Percentiles rank a stretch among this genome's conserved stretches.
phyloP scores from a whole-genome alignment of 1,140 invertebrate genomes.

The Lepeophtheirus salmonis region DNA sequence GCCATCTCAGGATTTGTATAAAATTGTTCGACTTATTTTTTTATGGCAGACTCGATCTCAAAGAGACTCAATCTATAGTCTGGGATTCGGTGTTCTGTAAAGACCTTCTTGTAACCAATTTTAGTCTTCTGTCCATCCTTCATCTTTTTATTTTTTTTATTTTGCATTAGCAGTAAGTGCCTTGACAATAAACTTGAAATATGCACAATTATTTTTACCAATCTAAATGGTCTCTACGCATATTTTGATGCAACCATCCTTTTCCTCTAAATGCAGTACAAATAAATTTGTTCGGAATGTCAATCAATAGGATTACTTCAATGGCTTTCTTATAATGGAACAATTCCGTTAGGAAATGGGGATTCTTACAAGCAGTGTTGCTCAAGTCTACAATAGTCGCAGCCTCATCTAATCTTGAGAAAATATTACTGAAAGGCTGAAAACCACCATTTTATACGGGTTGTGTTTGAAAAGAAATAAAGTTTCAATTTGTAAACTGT shows the following conservation, averaged over 20 bases:
- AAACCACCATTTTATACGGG: no score
- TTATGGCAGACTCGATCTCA: constrained; percentile 57
- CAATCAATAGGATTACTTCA: constrained; percentile 65
- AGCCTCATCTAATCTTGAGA: no score
- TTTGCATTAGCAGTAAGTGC: constrained; percentile 29
- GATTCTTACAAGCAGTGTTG: constrained; percentile 88
- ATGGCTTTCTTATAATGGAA: constrained; percentile 74
- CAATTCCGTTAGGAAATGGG: constrained; percentile 71
- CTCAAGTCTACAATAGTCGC: no score
- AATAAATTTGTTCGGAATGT: constrained; percentile 65
- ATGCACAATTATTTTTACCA: constrained; percentile 85
- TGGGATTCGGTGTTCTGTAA: constrained; percentile 88
- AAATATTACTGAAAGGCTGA: no score
- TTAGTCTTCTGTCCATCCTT: constrained; percentile 43
- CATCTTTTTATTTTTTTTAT: constrained; percentile 34
- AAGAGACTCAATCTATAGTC: constrained; percentile 68
- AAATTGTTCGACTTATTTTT: constrained; percentile 67
- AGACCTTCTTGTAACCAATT: constrained; percentile 82
- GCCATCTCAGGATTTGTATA: constrained; percentile 84
- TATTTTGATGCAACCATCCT: constrained; percentile 72
- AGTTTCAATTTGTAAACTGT: no score
- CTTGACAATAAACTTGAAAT: constrained; percentile 93
- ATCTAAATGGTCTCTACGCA: constrained; percentile 88
- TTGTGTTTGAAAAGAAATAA: no score
- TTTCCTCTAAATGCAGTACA: constrained; percentile 90